Base-by-base conservation (phyloP, 2,888 invertebrate species). In the Rotaria sp. region DNA sequence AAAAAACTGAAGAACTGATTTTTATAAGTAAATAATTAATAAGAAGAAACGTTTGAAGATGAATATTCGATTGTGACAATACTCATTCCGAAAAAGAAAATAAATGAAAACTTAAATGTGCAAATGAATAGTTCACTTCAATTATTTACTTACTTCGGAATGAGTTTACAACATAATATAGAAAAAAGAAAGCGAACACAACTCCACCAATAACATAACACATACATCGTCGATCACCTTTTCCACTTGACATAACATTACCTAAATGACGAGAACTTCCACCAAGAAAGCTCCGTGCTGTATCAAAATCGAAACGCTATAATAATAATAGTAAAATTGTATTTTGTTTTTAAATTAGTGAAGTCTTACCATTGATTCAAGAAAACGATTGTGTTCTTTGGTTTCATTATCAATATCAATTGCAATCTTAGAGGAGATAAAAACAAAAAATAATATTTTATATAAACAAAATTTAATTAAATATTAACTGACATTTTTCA, bases 361-460 rank as follows among this genome's bases (percentile, higher is more conserved):
- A 26, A 11, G 5, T 38, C 26, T 45, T 41, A 80, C 80, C 80
- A 80, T 80, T 4, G 80, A 26, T n/a, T 80, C 41, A 80, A 80
- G 80, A 45, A 80, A 80, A 26, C n/a, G 41, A n/a, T 45, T 80
- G 26, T 80, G 80, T 45, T 80, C 80, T 41, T 41, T 45, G 11
- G 80, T 45, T 41, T 80, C 80, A 80, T 80, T 26, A 7, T 80
- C 80, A n/a, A 80, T 80, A 45, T 80, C 80, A n/a, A 45, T 45
- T 26, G 80, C 80, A 45, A 80, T 45, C 80, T 80, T 45, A 5
- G 10, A 45, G n/a, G 10, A 45, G n/a, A 80, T n/a, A 21, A 45
- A 80, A 80, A n/a, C 15, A 80, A 80, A 45, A 45, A 24, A 5
- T 38, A 8, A 35, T 21, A 21, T 26, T 26, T 5, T 7, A 74